Percentiles rank a stretch among this genome's conserved stretches.
Evolutionary conservation across 2,888 invertebrate genomes (phyloP).

Genomic region (Gymnosoma rotundatum): DNA sequence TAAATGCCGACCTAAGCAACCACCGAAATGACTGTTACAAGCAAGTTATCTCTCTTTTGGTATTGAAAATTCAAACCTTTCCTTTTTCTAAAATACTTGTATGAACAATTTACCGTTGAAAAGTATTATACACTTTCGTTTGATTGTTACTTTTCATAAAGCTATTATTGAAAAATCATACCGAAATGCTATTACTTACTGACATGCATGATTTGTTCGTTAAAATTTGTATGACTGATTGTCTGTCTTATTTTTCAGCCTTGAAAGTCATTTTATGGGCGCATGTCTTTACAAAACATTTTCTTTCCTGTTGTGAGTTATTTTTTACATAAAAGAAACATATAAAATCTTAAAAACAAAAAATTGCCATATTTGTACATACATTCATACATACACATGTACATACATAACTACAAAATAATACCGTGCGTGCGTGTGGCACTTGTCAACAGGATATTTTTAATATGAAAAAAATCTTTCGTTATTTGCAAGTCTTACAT

Average conservation of each 20-base stretch:
- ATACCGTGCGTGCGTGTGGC: constrained; percentile 69
- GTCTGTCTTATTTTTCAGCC: background rate
- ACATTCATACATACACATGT: constrained; percentile 20
- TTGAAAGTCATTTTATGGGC: constrained; percentile 19
- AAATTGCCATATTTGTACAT: background rate
- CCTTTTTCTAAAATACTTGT: no score
- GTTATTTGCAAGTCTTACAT: constrained; percentile 29
- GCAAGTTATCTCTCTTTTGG: no score
- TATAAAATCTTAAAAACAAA: constrained; percentile 5
- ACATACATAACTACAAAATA: no score
- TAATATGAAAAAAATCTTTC: constrained; percentile 35
- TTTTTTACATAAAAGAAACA: background rate
- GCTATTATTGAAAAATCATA: constrained; percentile 43
- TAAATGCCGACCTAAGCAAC: no score
- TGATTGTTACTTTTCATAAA: no score
- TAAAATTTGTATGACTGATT: constrained; percentile 6
- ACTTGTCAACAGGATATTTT: constrained; percentile 63
- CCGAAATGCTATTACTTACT: background rate
- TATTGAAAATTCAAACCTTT: no score
- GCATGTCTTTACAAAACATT: constrained; percentile 3
- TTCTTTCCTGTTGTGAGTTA: background rate
- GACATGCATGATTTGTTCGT: constrained; percentile 23
- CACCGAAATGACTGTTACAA: no score
- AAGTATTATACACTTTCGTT: no score
- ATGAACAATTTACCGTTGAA: no score